These are phyloP conservation scores for Campoplex capitator DNA, from an alignment of 2,888 invertebrate species.

Conservation along the genomic window DNA sequence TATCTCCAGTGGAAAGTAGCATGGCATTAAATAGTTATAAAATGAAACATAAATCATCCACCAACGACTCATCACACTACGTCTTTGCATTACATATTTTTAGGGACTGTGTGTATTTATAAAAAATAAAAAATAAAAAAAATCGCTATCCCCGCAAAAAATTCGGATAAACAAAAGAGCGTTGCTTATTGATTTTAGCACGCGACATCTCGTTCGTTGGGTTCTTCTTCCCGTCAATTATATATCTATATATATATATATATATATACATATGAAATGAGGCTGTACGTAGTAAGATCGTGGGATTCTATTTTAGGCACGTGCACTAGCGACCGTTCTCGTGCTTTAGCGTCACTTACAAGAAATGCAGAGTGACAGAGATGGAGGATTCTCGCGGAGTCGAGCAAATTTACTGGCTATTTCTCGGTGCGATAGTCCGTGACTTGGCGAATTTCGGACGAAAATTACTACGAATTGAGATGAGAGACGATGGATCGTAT, in stretches of 20 bases:
- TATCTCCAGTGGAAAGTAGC: not conserved
- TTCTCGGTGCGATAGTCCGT: not conserved
- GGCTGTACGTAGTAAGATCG: constrained; percentile 26
- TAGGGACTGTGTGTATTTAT: not conserved
- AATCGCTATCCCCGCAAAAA: not conserved
- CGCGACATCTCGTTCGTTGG: not conserved
- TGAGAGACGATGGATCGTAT: not conserved
- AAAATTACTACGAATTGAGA: not conserved
- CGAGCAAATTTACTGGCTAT: constrained; percentile 27
- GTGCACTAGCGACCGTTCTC: constrained; percentile 28
- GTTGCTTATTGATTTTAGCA: not conserved
- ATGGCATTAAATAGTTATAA: not conserved
- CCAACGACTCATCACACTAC: not conserved
- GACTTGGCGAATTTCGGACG: constrained; percentile 15
- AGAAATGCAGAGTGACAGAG: constrained; percentile 55
- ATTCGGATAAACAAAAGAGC: not conserved
- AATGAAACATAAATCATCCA: not conserved
- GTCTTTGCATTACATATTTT: not conserved
- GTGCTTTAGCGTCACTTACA: constrained; percentile 45
- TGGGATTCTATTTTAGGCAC: constrained; percentile 55
- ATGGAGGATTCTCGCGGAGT: constrained; percentile 26
- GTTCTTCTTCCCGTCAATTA: not conserved
- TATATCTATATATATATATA: not conserved
- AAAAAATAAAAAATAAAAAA: not conserved
- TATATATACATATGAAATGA: not conserved